Conservation (phyloP, 2,888 invertebrate species). For the Neoscelio sp. region DNA sequence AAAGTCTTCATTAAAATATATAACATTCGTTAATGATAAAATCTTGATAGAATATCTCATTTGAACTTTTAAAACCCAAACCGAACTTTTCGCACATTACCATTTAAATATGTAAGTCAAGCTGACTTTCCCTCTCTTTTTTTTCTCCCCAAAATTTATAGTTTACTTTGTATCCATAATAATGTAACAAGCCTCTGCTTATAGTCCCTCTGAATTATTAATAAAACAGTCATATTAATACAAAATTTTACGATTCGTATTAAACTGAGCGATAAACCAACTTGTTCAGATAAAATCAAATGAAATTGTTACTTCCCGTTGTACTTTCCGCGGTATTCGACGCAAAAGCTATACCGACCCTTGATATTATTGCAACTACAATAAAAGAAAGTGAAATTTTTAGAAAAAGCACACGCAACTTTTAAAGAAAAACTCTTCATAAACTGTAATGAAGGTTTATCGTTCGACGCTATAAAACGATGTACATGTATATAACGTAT, state of each 20-base stretch:
- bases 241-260: conserved; percentile 18
- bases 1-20: no score
- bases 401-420: conserved; percentile 2
- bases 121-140: no score
- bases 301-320: background rate
- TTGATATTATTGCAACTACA: background rate
- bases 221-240: conserved; percentile 4
- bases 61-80: no score
- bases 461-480: conserved; percentile 38
- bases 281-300: conserved; percentile 18
- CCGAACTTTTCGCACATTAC: no score
- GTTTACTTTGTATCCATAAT: no score
- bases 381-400: background rate
- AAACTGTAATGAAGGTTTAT: conserved; percentile 44
- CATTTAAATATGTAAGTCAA: no score
- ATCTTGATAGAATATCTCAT: no score
- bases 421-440: conserved; percentile 30
- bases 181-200: no score
- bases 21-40: no score
- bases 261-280: conserved; percentile 15
- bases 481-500: conserved; percentile 28
- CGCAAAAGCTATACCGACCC: background rate
- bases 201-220: conserved; percentile 38
- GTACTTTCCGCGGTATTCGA: conserved; percentile 7
- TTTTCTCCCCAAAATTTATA: no score